A percentile compares a stretch with the other conserved stretches of the same genome.
These are phyloP conservation scores for Geodia barretti DNA, from an alignment of 37 sponge, comb jelly and placozoan species.

Conservation along the genomic window DNA sequence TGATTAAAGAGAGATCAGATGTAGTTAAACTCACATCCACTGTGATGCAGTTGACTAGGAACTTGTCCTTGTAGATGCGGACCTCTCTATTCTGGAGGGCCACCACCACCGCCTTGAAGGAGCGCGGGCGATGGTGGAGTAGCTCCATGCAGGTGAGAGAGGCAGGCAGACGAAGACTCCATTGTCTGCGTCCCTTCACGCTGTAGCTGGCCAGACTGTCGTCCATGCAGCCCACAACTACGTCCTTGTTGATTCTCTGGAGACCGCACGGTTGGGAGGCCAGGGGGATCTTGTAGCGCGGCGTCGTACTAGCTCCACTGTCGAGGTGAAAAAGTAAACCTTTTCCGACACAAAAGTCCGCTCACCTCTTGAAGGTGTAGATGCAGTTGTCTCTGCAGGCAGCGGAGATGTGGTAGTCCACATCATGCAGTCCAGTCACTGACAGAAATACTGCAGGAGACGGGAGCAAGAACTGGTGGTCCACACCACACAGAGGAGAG, in stretches of 20 bases:
- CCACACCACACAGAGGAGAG: background rate
- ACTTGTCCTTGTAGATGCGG: conserved; percentile 88
- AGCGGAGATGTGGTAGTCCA: conserved; percentile 85
- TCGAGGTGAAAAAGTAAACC: too few relatives aligned
- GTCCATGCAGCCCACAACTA: conserved; percentile 85
- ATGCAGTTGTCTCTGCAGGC: conserved; percentile 88
- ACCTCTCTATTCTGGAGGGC: conserved; percentile 82
- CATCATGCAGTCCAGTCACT: conserved; percentile 85
- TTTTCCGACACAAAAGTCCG: background rate
- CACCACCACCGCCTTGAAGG: conserved; percentile 83
- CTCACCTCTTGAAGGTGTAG: conserved; percentile 82
- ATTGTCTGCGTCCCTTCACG: conserved; percentile 66
- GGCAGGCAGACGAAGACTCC: conserved; percentile 77
- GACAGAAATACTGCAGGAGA: conserved; percentile 81
- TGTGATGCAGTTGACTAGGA: conserved; percentile 78
- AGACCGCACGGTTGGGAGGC: conserved; percentile 90
- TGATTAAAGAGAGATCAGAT: background rate
- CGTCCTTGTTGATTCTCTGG: conserved; percentile 73
- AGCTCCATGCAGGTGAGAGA: conserved; percentile 75
- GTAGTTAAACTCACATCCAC: conserved; percentile 52
- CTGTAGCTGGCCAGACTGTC: conserved; percentile 42
- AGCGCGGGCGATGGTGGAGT: conserved; percentile 76
- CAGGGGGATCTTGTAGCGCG: conserved; percentile 73
- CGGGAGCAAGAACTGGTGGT: conserved; percentile 55
- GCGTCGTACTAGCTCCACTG: conserved; percentile 50